Evolutionary conservation across 2,113 vertebrate species (phyloP).

Genomic region (Columbina picui): DNA sequence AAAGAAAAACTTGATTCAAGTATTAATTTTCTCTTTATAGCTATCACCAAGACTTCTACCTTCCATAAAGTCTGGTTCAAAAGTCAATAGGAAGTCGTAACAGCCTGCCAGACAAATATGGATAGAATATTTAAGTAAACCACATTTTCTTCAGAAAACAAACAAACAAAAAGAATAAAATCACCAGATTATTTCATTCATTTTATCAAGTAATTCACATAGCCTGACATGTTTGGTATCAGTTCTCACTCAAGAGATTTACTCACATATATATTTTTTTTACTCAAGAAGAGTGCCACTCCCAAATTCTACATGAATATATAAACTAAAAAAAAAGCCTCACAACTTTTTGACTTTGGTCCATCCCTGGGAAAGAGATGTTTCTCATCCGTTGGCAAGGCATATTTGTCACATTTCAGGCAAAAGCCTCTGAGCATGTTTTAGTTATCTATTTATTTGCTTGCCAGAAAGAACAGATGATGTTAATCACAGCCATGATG

Average conservation of each 20-base stretch:
- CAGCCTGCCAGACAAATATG: background rate
- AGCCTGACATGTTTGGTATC: background rate
- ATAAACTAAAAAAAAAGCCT: background rate
- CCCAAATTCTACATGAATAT: background rate
- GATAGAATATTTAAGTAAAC: background rate
- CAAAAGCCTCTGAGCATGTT: background rate
- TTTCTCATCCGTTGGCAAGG: background rate
- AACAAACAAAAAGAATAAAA: too few species aligned
- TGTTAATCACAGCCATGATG: constrained; percentile 42
- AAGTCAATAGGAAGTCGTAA: background rate
- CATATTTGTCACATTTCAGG: constrained; percentile 14
- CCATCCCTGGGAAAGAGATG: background rate
- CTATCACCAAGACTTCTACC: background rate
- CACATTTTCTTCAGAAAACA: background rate
- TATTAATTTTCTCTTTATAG: background rate
- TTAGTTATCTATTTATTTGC: constrained; percentile 53
- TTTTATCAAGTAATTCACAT: background rate
- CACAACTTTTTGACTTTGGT: background rate
- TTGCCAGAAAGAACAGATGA: constrained; percentile 56
- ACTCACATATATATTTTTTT: background rate
- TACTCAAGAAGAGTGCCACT: background rate
- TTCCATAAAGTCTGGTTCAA: background rate
- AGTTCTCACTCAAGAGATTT: background rate
- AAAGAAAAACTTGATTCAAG: background rate
- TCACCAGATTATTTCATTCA: background rate